Evolutionary conservation across 2,113 vertebrate species (phyloP).

Genomic region (Myrmecobius fasciatus): DNA sequence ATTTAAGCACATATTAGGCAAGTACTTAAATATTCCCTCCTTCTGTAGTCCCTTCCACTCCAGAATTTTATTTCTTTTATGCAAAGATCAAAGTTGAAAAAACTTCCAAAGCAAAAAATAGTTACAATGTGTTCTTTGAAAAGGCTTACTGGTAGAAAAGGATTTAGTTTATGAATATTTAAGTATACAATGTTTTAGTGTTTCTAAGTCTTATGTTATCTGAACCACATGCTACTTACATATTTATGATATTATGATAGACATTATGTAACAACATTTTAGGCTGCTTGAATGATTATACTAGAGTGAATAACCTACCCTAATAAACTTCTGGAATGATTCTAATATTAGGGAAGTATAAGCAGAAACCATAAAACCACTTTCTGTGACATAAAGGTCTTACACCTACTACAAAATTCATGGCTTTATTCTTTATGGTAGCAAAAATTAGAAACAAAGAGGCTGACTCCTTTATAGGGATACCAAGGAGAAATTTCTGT

Average conservation of each 20-base stretch:
- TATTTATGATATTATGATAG: not conserved
- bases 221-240: not conserved
- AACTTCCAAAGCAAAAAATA: not conserved
- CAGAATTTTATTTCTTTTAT: not conserved
- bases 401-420: not conserved
- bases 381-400: not conserved
- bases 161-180: not conserved
- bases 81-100: not conserved
- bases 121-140: not conserved
- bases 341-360: not conserved
- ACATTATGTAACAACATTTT: no score
- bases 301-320: not conserved
- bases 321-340: not conserved
- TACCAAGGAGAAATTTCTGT: no score
- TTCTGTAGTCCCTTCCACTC: not conserved
- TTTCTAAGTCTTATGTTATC: not conserved
- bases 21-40: no score
- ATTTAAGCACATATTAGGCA: not conserved
- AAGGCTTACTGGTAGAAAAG: not conserved
- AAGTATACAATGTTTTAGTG: not conserved
- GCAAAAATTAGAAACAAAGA: not conserved
- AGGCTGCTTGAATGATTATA: not conserved
- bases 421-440: not conserved
- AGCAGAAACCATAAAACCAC: not conserved
- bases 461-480: no score